Conservation (phyloP, 1,140 invertebrate species). For the Nomia melanderi region DNA sequence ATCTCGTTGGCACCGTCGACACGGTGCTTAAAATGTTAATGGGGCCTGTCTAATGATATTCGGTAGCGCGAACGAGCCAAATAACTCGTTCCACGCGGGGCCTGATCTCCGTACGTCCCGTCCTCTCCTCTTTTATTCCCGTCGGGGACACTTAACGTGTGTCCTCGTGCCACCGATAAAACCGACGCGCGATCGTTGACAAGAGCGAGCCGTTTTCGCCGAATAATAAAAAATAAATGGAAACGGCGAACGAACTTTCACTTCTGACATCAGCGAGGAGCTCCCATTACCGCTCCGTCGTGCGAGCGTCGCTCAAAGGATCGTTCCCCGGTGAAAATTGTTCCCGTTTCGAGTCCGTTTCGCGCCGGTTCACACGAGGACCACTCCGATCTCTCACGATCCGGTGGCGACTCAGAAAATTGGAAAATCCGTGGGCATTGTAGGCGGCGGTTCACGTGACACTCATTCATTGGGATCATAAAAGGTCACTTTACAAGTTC, state of each 20-base stretch:
- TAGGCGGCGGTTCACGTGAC: constrained; percentile 61
- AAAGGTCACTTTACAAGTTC: constrained; percentile 75
- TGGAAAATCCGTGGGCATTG: constrained; percentile 57
- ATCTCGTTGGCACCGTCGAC: constrained; percentile 44
- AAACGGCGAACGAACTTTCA: constrained; percentile 26
- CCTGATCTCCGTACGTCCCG: background rate
- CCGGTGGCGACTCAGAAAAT: constrained; percentile 51
- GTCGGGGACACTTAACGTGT: background rate
- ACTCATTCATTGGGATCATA: constrained; percentile 65
- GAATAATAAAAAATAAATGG: constrained; percentile 38
- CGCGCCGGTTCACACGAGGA: constrained; percentile 51
- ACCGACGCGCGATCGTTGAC: constrained; percentile 12
- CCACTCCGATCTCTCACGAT: constrained; percentile 36
- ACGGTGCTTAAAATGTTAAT: constrained; percentile 65
- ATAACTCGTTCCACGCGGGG: constrained; percentile 49
- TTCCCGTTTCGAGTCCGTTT: constrained; percentile 50
- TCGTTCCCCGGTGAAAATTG: constrained; percentile 35
- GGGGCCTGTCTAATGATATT: constrained; percentile 62
- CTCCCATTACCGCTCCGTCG: constrained; percentile 4
- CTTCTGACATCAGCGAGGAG: constrained; percentile 23
- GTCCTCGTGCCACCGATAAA: constrained; percentile 24
- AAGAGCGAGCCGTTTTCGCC: constrained; percentile 20
- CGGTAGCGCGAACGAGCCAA: constrained; percentile 58
- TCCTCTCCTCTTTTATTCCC: background rate
- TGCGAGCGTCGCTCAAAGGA: constrained; percentile 1